phyloP scores from a whole-genome alignment of 2,888 invertebrate species.

The Acanthosepion pharaonis region DNA sequence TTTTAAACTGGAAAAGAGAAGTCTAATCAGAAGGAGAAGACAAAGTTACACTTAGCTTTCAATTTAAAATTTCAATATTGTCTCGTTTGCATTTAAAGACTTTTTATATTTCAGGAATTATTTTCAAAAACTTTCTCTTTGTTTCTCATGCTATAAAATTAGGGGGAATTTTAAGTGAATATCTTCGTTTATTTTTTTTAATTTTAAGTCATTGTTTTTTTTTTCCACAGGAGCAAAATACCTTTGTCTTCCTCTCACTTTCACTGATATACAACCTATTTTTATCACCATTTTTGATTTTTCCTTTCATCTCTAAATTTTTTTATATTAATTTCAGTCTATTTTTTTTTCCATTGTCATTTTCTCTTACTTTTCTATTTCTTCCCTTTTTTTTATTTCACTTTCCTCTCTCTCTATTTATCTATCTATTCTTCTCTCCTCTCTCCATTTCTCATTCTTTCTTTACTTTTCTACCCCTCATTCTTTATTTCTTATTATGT shows the following conservation, averaged over 20 bases:
- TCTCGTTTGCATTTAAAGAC: background rate
- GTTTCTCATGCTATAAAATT: background rate
- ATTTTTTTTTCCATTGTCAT: no score
- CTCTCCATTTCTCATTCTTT: background rate
- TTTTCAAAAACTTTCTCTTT: background rate
- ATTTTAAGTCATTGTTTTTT: background rate
- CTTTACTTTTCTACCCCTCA: background rate
- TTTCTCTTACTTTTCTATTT: no score
- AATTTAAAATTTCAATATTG: background rate
- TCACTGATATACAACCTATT: background rate
- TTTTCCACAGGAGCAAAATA: background rate
- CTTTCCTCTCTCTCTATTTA: background rate
- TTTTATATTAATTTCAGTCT: no score
- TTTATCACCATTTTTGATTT: background rate
- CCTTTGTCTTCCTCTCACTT: background rate
- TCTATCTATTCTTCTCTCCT: background rate
- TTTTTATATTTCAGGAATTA: background rate
- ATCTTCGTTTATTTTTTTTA: background rate
- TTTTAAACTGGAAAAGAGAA: background rate
- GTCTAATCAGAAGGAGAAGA: background rate
- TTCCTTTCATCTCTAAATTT: no score
- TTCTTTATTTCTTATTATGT: background rate
- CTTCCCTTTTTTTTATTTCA: no score
- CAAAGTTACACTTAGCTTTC: constrained; percentile 33
- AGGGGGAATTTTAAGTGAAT: background rate